phyloP scores from a whole-genome alignment of 2,113 vertebrate genomes.

The Emydocephalus ijimae region DNA sequence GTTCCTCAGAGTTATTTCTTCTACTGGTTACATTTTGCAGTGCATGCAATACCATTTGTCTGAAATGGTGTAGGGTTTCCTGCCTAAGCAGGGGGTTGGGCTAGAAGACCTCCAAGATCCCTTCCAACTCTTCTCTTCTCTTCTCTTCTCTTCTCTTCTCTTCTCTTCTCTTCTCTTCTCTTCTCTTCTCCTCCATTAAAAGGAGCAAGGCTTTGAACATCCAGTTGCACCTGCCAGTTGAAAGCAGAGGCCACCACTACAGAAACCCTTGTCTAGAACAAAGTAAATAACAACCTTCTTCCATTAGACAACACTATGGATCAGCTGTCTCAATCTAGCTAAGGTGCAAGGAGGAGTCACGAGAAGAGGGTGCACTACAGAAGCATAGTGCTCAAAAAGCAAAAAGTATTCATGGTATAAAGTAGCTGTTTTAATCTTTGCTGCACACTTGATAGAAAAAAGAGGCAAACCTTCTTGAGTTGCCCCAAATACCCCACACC shows the following conservation, averaged over 20 bases:
- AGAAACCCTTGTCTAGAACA: background rate
- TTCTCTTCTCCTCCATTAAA: background rate
- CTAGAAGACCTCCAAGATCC: no score
- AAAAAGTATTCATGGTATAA: background rate
- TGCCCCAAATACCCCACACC: background rate
- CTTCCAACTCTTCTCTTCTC: no score
- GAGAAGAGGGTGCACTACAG: background rate
- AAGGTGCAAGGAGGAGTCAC: background rate
- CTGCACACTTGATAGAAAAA: background rate
- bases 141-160: no score
- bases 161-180: no score
- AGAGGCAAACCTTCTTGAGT: background rate
- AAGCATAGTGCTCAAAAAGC: background rate
- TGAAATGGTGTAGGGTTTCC: no score
- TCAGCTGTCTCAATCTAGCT: background rate
- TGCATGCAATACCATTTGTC: background rate
- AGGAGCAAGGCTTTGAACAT: background rate
- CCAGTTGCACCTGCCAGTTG: background rate
- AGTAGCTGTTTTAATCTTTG: background rate
- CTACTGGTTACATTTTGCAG: background rate
- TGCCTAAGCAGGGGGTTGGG: no score
- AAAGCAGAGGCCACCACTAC: background rate
- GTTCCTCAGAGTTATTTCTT: background rate
- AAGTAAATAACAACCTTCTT: background rate
- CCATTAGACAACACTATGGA: background rate